These are phyloP conservation scores for Zaprionus ghesquierei DNA, from an alignment of 1,140 invertebrate genomes.

Conservation along the genomic window DNA sequence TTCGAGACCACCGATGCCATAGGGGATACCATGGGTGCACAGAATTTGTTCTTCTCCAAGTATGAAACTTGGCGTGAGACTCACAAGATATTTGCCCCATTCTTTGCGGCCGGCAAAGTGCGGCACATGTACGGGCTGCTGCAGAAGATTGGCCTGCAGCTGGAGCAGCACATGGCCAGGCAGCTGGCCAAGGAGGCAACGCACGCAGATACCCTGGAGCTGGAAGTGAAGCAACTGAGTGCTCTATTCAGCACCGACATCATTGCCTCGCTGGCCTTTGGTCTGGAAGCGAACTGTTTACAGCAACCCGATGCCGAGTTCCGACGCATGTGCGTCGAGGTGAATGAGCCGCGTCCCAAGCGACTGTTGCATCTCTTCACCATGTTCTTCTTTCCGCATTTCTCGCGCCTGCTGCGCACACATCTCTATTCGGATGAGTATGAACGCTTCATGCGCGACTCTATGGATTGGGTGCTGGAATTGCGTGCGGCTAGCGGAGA, in stretches of 20 bases:
- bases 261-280: constrained; percentile 85
- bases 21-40: constrained; percentile 62
- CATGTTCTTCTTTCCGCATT: constrained; percentile 82
- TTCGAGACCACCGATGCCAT: constrained; percentile 64
- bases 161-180: constrained; percentile 56
- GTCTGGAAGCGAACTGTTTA: constrained; percentile 84
- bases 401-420: constrained; percentile 43
- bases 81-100: constrained; percentile 67
- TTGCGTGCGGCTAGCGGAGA: constrained; percentile 55
- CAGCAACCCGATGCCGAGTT: constrained; percentile 83
- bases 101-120: constrained; percentile 65
- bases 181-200: not conserved
- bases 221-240: constrained; percentile 68
- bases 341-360: constrained; percentile 75
- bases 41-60: constrained; percentile 72
- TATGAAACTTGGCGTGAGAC: constrained; percentile 65
- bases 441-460: constrained; percentile 71
- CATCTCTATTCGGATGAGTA: constrained; percentile 67
- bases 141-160: constrained; percentile 56
- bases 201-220: constrained; percentile 12
- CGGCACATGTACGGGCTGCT: constrained; percentile 65
- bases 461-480: constrained; percentile 76
- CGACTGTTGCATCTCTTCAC: constrained; percentile 70
- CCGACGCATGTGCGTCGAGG: constrained; percentile 80
- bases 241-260: constrained; percentile 84